phyloP scores from a whole-genome alignment of 2,888 invertebrate genomes.

The Agelastica alni region DNA sequence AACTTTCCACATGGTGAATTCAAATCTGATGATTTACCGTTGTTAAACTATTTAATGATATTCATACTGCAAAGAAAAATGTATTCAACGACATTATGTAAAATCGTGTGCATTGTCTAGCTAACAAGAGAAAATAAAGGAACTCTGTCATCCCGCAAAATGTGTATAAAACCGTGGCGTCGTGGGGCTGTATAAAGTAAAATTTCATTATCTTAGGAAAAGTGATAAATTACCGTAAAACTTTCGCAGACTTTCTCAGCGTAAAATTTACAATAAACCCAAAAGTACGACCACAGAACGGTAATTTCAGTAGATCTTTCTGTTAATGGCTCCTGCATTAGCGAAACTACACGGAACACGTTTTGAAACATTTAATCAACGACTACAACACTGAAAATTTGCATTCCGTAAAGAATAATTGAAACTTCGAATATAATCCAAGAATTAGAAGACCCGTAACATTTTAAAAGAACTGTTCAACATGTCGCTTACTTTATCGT shows the following conservation, averaged over 20 bases:
- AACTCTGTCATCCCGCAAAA: constrained; percentile 11
- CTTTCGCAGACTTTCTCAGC: constrained; percentile 12
- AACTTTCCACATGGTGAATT: too few species aligned
- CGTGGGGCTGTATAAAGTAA: constrained; percentile 12
- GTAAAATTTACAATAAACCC: constrained; percentile 19
- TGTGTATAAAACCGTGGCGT: constrained; percentile 7
- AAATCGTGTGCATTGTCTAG: background rate
- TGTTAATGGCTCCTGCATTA: constrained; percentile 19
- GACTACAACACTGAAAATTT: constrained; percentile 17
- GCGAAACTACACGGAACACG: constrained; percentile 21
- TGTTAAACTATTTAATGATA: too few species aligned
- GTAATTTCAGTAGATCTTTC: constrained; percentile 14
- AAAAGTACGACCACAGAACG: constrained; percentile 16
- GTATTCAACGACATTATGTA: too few species aligned
- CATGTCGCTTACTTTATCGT: background rate
- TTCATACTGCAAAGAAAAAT: too few species aligned
- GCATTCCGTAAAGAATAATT: constrained; percentile 13
- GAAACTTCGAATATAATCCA: constrained; percentile 14
- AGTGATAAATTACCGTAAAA: constrained; percentile 18
- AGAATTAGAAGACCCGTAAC: constrained; percentile 7
- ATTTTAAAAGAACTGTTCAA: background rate
- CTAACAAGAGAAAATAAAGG: constrained; percentile 8
- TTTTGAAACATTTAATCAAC: constrained; percentile 22
- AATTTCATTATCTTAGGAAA: constrained; percentile 19
- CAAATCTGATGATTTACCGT: too few species aligned